phyloP scores from a whole-genome alignment of 23 tunicate genomes.

The Botrylloides violaceus region DNA sequence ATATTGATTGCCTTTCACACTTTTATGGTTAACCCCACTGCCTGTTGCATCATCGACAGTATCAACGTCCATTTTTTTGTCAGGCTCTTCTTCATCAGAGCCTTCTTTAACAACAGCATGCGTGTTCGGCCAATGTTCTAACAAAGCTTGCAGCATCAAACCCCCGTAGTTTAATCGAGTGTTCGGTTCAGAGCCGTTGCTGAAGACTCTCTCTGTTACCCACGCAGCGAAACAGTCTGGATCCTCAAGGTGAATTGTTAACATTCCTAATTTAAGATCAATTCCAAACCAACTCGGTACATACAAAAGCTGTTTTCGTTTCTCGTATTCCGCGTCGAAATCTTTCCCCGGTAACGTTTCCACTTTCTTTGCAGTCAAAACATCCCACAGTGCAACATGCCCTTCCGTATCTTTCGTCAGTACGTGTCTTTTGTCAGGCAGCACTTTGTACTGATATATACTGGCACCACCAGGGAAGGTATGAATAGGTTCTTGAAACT shows the following conservation, averaged over 20 bases:
- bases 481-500: neutral
- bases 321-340: slow-evolving; percentile 65
- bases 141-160: slow-evolving; percentile 63
- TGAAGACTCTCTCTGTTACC: slow-evolving; percentile 87
- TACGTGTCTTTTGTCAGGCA: slow-evolving; percentile 79
- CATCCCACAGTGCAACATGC: slow-evolving; percentile 76
- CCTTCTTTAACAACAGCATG: slow-evolving; percentile 15
- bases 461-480: slow-evolving; percentile 46
- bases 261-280: slow-evolving; percentile 90
- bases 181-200: slow-evolving; percentile 53
- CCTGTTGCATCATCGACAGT: neutral
- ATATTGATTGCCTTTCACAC: slow-evolving; percentile 22
- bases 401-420: slow-evolving; percentile 74
- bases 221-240: slow-evolving; percentile 82
- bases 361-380: slow-evolving; percentile 45
- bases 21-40: neutral
- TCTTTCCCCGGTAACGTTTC: slow-evolving; percentile 50
- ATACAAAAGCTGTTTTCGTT: slow-evolving; percentile 49
- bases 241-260: slow-evolving; percentile 79
- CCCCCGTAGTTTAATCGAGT: slow-evolving; percentile 86
- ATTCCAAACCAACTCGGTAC: slow-evolving; percentile 96
- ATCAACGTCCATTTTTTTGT: neutral
- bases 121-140: slow-evolving; percentile 73
- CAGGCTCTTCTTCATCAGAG: neutral
- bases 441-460: slow-evolving; percentile 61